Evolutionary conservation across 2,888 invertebrate species (phyloP), one percentile per base, ranked within the genome.

Genomic region (Melanargia galathea): DNA sequence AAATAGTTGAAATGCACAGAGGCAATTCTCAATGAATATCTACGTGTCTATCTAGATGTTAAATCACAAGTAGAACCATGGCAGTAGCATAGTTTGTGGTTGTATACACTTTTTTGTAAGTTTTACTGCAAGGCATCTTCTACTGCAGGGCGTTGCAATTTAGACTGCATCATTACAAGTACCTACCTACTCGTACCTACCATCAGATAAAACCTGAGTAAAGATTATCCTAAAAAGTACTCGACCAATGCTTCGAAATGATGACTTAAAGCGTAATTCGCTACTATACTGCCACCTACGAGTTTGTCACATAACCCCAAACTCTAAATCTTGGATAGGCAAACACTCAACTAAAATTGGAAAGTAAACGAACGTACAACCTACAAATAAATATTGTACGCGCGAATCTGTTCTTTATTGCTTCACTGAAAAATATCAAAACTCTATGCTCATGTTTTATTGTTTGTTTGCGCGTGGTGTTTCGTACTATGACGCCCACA

Each of bases 291-390:
- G 60, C 64, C 69, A 70, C 69, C 67, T 63, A 70, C 70, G 61
- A 45, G 24, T 38, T 30, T 60, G 60, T 61, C 64, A 54, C 49
- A 62, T 66, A 66, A 58, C 63, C 66, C 58, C 62, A 68, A 64
- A 63, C 65, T 65, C 65, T 57, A 66, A 66, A 69, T 68, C 60
- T 66, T 67, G 60, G 70, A 67, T 72, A 71, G 62, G 64, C 67
- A 69, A 71, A 69, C 64, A 70, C 56, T 68, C 69, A 55, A 77
- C 80, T 80, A 78, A 83, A 84, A 83, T 84, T 86, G 81, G 84
- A 86, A 86, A 86, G 83, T 82, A 76, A 78, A 80, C 76, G 75
- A 76, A 74, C 16, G 40, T 45, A 68, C 16, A 40, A 49, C 40
- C 24, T 22, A 51, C 38, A 5, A 18, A n/a, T 13, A 55, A 55